Evolutionary conservation across 2,113 vertebrate species (phyloP).

Genomic region (Varanus salvator): DNA sequence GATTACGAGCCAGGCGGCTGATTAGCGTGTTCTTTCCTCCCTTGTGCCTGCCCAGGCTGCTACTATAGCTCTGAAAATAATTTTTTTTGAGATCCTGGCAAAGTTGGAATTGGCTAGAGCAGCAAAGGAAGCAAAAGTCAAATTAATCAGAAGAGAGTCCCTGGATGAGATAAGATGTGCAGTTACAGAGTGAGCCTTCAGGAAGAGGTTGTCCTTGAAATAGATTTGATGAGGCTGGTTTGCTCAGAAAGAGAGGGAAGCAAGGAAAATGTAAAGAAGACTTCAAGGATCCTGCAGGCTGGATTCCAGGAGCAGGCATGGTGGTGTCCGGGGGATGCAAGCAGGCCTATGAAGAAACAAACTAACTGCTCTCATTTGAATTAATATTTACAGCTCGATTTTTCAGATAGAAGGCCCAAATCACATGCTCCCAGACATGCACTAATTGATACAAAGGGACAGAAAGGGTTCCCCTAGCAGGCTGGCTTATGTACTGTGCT

Average conservation of each 20-base stretch:
- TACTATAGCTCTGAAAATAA: conserved; percentile 48
- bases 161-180: conserved; percentile 66
- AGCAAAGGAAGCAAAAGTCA: conserved; percentile 71
- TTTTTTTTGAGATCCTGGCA: conserved; percentile 58
- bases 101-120: conserved; percentile 74
- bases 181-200: conserved; percentile 65
- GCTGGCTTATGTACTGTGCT: conserved; percentile 4
- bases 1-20: conserved; percentile 7
- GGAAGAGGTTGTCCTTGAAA: conserved; percentile 76
- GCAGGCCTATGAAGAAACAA: background rate
- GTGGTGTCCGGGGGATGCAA: conserved; percentile 20
- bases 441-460: background rate
- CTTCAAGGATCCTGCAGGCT: conserved; percentile 41
- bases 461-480: background rate
- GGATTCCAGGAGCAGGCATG: conserved; percentile 43
- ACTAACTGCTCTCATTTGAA: background rate
- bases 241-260: conserved; percentile 52
- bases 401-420: background rate
- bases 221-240: conserved; percentile 68
- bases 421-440: background rate
- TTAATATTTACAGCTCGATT: conserved; percentile 32
- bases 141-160: conserved; percentile 78
- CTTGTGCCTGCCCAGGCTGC: conserved; percentile 19
- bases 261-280: conserved; percentile 61
- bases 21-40: background rate